phyloP scores from a whole-genome alignment of 64 coral and sea anemone genomes.

The Montipora sp. region DNA sequence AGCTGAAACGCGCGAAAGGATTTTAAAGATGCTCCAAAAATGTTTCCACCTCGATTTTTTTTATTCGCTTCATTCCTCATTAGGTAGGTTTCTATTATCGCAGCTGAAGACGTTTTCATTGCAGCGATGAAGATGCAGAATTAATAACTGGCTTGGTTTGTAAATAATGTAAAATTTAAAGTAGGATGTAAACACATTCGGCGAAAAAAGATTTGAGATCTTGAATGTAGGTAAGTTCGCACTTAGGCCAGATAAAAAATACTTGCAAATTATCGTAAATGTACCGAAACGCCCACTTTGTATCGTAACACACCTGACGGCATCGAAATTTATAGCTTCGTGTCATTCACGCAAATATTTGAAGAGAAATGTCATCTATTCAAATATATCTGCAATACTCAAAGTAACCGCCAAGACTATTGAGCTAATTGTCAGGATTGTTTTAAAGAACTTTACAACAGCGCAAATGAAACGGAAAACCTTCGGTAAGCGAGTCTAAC shows the following conservation, averaged over 20 bases:
- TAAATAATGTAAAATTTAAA: slow-evolving; percentile 22
- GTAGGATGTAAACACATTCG: background rate
- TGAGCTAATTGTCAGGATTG: background rate
- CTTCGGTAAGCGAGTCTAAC: background rate
- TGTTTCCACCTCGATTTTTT: background rate
- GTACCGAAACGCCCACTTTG: background rate
- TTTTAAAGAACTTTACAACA: background rate
- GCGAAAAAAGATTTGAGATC: background rate
- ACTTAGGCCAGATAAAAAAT: background rate
- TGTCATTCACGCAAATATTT: slow-evolving; percentile 3
- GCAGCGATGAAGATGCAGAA: background rate
- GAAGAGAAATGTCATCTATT: background rate
- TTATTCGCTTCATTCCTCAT: background rate
- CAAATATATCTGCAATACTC: slow-evolving; percentile 2
- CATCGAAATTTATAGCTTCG: background rate
- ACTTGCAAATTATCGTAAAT: background rate
- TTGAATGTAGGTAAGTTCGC: background rate
- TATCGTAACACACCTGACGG: background rate
- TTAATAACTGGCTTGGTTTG: background rate
- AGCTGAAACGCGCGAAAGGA: too few relatives aligned
- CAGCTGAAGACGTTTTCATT: background rate
- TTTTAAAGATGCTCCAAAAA: background rate
- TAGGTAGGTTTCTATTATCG: background rate
- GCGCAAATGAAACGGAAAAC: background rate
- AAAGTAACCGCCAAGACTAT: too few relatives aligned